A percentile compares a stretch with the other conserved stretches of the same genome.
These are phyloP conservation scores for Catharus ustulatus DNA, from an alignment of 2,797 vertebrate genomes.

Conservation along the genomic window DNA sequence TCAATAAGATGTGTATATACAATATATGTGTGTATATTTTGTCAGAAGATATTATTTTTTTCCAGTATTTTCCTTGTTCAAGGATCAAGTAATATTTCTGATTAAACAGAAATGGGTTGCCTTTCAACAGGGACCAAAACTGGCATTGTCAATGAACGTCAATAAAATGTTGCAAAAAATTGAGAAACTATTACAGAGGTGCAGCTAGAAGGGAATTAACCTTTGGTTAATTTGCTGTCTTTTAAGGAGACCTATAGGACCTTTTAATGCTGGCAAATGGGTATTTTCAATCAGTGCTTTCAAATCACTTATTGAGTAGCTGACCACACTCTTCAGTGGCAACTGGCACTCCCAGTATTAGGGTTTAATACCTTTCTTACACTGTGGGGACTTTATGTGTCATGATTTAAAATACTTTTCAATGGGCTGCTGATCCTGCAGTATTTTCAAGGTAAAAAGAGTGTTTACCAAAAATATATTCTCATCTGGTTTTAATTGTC, in stretches of 20 bases:
- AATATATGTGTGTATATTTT: background rate
- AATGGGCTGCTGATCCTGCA: background rate
- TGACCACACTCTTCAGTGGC: background rate
- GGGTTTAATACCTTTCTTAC: background rate
- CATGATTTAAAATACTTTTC: background rate
- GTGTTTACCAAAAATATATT: background rate
- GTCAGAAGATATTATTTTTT: background rate
- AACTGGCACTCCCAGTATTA: background rate
- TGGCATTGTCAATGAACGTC: background rate
- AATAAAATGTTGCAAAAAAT: background rate
- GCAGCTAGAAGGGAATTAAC: background rate
- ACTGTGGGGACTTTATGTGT: background rate
- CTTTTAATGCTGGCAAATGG: background rate
- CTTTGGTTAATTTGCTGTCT: background rate
- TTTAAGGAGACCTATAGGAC: background rate
- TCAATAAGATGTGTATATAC: background rate
- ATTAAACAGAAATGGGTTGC: background rate
- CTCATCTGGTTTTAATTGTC: background rate
- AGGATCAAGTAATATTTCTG: background rate
- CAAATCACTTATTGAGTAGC: background rate
- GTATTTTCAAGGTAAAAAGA: background rate
- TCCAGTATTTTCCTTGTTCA: background rate
- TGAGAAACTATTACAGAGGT: background rate
- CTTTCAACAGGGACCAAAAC: background rate
- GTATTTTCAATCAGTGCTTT: background rate